phyloP scores from a whole-genome alignment of 1,140 invertebrate genomes.

The Lasaia peninsularis region DNA sequence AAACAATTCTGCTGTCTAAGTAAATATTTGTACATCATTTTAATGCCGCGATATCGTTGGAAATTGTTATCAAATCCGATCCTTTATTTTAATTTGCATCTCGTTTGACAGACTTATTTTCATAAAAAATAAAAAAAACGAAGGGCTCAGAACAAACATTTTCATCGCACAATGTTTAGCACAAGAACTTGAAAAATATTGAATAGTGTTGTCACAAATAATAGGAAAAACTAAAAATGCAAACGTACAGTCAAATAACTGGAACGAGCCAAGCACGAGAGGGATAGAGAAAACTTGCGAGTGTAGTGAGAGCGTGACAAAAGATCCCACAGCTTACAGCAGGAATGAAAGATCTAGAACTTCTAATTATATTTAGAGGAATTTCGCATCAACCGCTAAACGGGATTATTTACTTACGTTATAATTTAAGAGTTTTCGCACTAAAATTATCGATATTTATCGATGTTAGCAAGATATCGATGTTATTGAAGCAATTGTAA shows the following conservation, averaged over 20 bases:
- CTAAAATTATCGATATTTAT: constrained; percentile 5
- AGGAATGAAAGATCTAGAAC: constrained; percentile 44
- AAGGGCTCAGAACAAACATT: constrained; percentile 13
- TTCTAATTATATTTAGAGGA: constrained; percentile 42
- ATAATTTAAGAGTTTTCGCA: constrained; percentile 21
- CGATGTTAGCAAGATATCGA: not conserved
- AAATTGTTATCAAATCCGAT: too few species aligned
- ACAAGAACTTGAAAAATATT: not conserved
- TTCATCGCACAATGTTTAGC: not conserved
- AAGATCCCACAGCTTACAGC: constrained; percentile 39
- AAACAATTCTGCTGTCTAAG: too few species aligned
- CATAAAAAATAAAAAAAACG: too few species aligned
- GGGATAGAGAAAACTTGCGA: constrained; percentile 26
- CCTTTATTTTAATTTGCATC: not conserved
- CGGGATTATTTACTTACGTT: constrained; percentile 7
- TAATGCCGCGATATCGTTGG: too few species aligned
- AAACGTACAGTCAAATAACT: constrained; percentile 32
- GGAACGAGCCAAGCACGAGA: constrained; percentile 25
- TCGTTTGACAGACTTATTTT: too few species aligned
- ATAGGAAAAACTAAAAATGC: constrained; percentile 34
- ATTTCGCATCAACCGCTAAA: constrained; percentile 21
- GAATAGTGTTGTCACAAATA: constrained; percentile 47
- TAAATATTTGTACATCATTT: too few species aligned
- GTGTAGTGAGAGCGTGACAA: constrained; percentile 31
- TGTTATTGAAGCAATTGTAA: too few species aligned